A percentile compares a stretch with the other conserved stretches of the same genome.
Evolutionary conservation across 2,797 vertebrate species (phyloP).

Genomic region (Pseudochaenichthys georgianus): DNA sequence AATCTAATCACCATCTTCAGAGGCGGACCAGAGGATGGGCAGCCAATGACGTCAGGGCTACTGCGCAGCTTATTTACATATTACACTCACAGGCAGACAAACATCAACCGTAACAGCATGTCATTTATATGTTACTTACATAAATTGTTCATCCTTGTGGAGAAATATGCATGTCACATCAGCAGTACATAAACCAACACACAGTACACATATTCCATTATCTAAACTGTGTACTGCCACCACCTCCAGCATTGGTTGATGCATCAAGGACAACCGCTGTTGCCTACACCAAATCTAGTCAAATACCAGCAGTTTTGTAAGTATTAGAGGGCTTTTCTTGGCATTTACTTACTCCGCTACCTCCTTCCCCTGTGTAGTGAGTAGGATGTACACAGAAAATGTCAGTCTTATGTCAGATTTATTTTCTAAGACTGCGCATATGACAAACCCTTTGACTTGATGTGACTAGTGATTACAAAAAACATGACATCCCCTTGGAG

Average conservation of each 20-base stretch:
- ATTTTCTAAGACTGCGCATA: background rate
- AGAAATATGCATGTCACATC: no score
- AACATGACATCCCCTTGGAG: background rate
- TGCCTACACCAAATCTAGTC: constrained; percentile 32
- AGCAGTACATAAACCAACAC: background rate
- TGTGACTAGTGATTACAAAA: no score
- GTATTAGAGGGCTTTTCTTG: constrained; percentile 20
- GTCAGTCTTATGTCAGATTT: constrained; percentile 18
- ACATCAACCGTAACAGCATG: no score
- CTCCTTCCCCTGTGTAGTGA: constrained; percentile 15
- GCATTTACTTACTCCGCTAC: constrained; percentile 40
- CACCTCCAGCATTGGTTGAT: constrained; percentile 12
- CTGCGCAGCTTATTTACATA: no score
- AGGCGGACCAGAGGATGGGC: no score
- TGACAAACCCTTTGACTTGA: no score
- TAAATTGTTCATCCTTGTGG: no score
- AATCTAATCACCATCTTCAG: no score
- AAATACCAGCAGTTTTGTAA: constrained; percentile 29
- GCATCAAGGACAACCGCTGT: constrained; percentile 43
- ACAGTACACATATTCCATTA: background rate
- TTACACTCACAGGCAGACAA: no score
- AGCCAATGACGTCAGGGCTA: no score
- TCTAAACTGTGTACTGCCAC: background rate
- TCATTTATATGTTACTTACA: no score
- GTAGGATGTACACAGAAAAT: constrained; percentile 25